These are phyloP conservation scores for Cordilura impudica DNA, from an alignment of 2,888 invertebrate species.

Conservation along the genomic window DNA sequence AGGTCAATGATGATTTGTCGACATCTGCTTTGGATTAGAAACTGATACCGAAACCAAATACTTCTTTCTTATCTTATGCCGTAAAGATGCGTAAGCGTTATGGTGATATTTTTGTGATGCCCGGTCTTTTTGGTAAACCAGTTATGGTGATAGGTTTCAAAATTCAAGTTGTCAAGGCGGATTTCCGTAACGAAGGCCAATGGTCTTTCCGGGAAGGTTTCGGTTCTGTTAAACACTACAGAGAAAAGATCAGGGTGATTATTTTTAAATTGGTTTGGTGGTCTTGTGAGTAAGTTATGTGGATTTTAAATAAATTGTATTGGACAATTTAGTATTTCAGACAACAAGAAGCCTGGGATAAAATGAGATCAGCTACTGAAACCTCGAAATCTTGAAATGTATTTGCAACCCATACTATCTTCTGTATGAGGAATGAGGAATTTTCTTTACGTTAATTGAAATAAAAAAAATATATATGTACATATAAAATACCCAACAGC, in stretches of 20 bases:
- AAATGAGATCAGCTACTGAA: constrained; percentile 82
- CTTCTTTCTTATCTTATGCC: constrained; percentile 30
- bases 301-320: not conserved
- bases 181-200: constrained; percentile 77
- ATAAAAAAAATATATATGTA: not conserved
- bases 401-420: constrained; percentile 78
- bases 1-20: constrained; percentile 1
- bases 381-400: constrained; percentile 79
- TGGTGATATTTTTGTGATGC: constrained; percentile 75
- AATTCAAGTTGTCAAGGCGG: constrained; percentile 78
- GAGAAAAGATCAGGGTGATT: constrained; percentile 42
- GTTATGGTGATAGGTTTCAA: constrained; percentile 77
- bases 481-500: too few relatives aligned
- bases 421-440: constrained; percentile 77
- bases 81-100: constrained; percentile 18
- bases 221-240: constrained; percentile 74
- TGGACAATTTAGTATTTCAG: constrained; percentile 71
- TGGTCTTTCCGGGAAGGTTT: constrained; percentile 76
- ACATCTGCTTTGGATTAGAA: constrained; percentile 36
- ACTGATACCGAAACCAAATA: constrained; percentile 7
- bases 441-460: constrained; percentile 64
- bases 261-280: constrained; percentile 63
- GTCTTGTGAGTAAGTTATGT: constrained; percentile 58
- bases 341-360: constrained; percentile 83
- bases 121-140: constrained; percentile 70